A percentile compares a stretch with the other conserved stretches of the same genome.
phyloP scores from a whole-genome alignment of 2,113 vertebrate species.

The Microtus ochrogaster region DNA sequence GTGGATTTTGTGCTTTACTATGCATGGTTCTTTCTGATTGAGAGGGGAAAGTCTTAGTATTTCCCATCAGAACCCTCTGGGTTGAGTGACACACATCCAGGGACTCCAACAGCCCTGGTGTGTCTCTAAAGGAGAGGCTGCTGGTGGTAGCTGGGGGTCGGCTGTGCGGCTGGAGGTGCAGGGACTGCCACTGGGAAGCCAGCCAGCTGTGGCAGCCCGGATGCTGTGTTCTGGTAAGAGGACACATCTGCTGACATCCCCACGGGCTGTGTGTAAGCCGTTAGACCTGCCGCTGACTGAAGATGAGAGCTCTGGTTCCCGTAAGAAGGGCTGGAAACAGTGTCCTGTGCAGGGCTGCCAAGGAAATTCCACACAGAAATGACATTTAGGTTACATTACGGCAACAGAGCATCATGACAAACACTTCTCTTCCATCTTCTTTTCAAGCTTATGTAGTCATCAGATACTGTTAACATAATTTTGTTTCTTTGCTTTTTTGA shows the following conservation, averaged over 20 bases:
- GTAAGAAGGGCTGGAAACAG: conserved; percentile 86
- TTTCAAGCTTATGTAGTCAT: conserved; percentile 33
- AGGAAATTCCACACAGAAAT: conserved; percentile 66
- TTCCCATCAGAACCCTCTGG: conserved; percentile 50
- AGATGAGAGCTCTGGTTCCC: conserved; percentile 88
- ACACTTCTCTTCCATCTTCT: conserved; percentile 22
- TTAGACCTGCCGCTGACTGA: conserved; percentile 63
- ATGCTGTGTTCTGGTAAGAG: conserved; percentile 89
- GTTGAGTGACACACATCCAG: conserved; percentile 32
- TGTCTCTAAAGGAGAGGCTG: conserved; percentile 93
- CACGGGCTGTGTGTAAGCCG: conserved; percentile 88
- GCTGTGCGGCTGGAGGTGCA: conserved; percentile 88
- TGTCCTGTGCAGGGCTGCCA: conserved; percentile 87
- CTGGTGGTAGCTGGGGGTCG: conserved; percentile 91
- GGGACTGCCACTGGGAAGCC: conserved; percentile 88
- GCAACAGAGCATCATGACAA: conserved; percentile 43
- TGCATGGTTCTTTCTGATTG: conserved; percentile 63
- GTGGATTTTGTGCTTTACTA: conserved; percentile 76
- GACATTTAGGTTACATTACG: neutral
- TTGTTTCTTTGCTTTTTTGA: neutral
- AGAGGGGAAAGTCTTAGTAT: conserved; percentile 49
- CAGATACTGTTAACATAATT: neutral
- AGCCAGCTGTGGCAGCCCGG: conserved; percentile 87
- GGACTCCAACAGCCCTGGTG: neutral
- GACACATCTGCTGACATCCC: conserved; percentile 91